Conservation (phyloP, 2,113 vertebrate species). For the Gopherus evgoodei region DNA sequence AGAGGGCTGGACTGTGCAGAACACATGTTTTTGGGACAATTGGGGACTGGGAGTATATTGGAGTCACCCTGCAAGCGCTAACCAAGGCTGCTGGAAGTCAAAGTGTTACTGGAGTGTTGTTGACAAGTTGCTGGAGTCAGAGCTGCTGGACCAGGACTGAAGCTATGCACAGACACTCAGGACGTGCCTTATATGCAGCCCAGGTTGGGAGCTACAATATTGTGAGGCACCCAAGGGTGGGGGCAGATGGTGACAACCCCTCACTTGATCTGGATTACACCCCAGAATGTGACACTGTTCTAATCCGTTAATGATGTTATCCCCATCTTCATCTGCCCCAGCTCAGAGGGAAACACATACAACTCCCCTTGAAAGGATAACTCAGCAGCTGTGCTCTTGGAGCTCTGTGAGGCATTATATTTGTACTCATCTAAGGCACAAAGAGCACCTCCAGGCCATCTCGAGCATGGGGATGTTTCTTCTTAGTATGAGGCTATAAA, state of each 20-base stretch:
- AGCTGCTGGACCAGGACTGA: neutral
- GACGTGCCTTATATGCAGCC: neutral
- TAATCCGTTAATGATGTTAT: neutral
- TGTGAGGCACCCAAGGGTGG: neutral
- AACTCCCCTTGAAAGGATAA: neutral
- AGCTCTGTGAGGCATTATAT: neutral
- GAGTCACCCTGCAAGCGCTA: neutral
- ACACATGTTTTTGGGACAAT: neutral
- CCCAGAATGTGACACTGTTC: neutral
- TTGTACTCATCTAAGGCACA: fast-evolving
- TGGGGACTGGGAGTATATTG: neutral
- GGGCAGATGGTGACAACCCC: neutral
- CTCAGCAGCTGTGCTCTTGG: neutral
- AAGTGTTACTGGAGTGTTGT: neutral
- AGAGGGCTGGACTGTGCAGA: neutral
- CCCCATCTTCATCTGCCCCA: neutral
- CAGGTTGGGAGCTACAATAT: neutral
- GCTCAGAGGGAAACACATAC: neutral
- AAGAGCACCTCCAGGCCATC: too few species aligned
- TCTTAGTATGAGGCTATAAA: neutral
- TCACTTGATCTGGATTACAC: neutral
- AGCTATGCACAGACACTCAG: neutral
- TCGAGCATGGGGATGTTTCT: neutral
- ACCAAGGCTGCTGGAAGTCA: neutral
- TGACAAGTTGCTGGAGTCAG: neutral